Base-by-base conservation (phyloP, 1,140 invertebrate species). In the Papilio helenus region DNA sequence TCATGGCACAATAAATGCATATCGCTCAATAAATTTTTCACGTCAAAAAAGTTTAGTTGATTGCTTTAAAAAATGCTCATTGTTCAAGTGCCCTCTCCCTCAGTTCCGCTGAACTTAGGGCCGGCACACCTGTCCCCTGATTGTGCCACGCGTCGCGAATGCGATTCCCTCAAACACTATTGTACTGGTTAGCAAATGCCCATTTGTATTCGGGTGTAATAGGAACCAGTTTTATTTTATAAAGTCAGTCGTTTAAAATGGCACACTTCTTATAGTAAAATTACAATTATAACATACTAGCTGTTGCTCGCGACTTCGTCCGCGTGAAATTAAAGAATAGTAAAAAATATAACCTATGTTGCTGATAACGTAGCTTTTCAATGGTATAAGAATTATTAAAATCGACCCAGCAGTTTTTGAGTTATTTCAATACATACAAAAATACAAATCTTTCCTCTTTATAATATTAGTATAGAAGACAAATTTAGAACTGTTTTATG, bases 51-150 rank as follows among this genome's bases (percentile, higher is more conserved):
- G 23, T 65, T 65, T 14, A 65, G 26, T 65, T 72, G 42, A 72
- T 72, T 44, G 39, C 34, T 72, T 72, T 72, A 74, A 44, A 72
- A 55, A 80, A 61, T 72, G 20, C 51, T 46, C 34, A 76, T 51
- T 72, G 61, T 78, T 79, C 79, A 65, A 16, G 29, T 46, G 76
- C 72, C 65, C 76, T 73, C 77, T 81, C 81, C 77, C 81, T 85
- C 82, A 61, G 71, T 79, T 81, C 79, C 76, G 76, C 58, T 61
- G 72, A 65, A 77, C 72, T 72, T 79, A 85, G 79, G 82, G 83
- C 73, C 79, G 65, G 26, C 79, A 83, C 87, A 87, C 87, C 86
- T 89, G 86, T 86, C 80, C 72, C 14, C 29, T 55, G 65, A 71
- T 58, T 46, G 72, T 49, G 87, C 85, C 86, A 87, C 86, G 86